phyloP scores from a whole-genome alignment of 2,113 vertebrate genomes.

The Labeo rohita region DNA sequence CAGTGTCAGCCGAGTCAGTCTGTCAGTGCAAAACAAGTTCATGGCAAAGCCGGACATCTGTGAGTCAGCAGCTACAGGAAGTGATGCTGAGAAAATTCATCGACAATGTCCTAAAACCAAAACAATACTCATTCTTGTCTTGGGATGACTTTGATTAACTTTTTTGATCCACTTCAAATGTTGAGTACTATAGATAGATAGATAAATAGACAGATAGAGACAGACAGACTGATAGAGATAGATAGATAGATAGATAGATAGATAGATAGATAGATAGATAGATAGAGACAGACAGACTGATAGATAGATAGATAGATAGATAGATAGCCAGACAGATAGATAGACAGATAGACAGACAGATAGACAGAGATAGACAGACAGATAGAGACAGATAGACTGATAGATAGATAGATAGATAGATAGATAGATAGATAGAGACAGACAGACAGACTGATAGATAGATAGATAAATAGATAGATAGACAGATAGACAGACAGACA shows the following conservation, averaged over 20 bases:
- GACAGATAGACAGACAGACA: neutral
- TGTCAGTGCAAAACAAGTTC: constrained; percentile 1
- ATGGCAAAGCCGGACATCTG: constrained; percentile 11
- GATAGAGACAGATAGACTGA: neutral
- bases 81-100: neutral
- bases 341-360: too few species aligned
- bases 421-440: neutral
- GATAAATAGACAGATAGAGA: too few species aligned
- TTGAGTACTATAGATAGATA: too few species aligned
- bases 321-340: neutral
- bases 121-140: too few species aligned
- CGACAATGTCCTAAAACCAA: too few species aligned
- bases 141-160: too few species aligned
- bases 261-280: neutral
- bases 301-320: neutral
- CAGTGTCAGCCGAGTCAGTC: constrained; percentile 3
- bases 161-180: too few species aligned
- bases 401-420: neutral
- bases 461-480: neutral
- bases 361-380: neutral
- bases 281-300: neutral
- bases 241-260: neutral
- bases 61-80: constrained; percentile 1
- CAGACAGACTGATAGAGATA: too few species aligned
- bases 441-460: accelerated